phyloP scores from a whole-genome alignment of 2,797 vertebrate genomes.

The Telmatherina bonti region DNA sequence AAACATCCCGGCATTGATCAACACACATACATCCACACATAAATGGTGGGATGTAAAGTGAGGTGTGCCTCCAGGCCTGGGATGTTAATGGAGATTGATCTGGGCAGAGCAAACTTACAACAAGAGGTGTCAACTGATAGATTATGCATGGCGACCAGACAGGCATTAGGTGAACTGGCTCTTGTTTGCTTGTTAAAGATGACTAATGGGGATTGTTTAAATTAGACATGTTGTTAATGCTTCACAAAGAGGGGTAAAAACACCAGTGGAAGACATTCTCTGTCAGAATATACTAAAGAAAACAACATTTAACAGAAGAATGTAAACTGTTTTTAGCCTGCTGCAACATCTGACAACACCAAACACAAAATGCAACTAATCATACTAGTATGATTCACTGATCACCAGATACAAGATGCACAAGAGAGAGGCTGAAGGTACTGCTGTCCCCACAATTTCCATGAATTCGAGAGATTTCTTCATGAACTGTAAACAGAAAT shows the following conservation, averaged over 20 bases:
- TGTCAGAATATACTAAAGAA: neutral
- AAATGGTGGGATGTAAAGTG: neutral
- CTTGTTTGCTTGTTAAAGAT: conserved; percentile 11
- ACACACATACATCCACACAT: conserved; percentile 3
- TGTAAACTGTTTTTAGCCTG: neutral
- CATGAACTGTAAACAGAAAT: too few relatives aligned
- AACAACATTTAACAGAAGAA: neutral
- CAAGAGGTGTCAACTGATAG: conserved; percentile 36
- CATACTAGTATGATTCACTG: too few relatives aligned
- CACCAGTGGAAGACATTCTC: neutral
- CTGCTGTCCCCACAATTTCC: too few relatives aligned
- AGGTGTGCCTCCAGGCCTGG: conserved; percentile 42
- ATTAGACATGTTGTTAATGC: neutral
- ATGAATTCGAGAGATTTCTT: too few relatives aligned
- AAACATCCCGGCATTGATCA: too few relatives aligned
- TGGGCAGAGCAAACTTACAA: conserved; percentile 47
- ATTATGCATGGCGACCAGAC: conserved; percentile 26
- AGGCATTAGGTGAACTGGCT: conserved; percentile 36
- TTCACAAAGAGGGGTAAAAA: neutral
- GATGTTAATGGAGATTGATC: conserved; percentile 72
- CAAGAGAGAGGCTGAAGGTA: too few relatives aligned
- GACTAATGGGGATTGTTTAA: conserved; percentile 6
- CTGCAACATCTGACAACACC: too few relatives aligned
- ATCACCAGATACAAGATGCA: too few relatives aligned
- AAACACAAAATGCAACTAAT: too few relatives aligned